Conservation (phyloP, 1,140 invertebrate species). For the Lasioglossum albipes region DNA sequence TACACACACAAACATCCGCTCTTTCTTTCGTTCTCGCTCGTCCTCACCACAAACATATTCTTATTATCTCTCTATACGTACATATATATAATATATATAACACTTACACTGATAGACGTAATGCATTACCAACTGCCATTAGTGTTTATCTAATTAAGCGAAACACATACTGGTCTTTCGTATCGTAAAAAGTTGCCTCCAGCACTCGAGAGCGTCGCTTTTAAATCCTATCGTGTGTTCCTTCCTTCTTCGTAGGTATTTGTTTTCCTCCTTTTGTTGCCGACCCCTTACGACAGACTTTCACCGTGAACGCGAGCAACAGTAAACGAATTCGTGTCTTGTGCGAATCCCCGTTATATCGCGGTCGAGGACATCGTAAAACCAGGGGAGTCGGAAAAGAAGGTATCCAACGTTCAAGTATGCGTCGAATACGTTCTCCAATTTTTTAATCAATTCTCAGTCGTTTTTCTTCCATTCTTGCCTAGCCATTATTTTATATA, state of each 20-base stretch:
- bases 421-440: too few relatives aligned
- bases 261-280: conserved; percentile 9
- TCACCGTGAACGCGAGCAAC: conserved; percentile 9
- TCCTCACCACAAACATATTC: conserved; percentile 9
- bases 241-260: conserved; percentile 3
- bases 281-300: conserved; percentile 25
- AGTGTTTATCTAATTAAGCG: conserved; percentile 29
- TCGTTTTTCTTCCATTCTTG: too few relatives aligned
- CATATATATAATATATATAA: conserved; percentile 8
- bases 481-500: too few relatives aligned
- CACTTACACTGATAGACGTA: conserved; percentile 34
- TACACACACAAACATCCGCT: too few relatives aligned
- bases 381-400: neutral
- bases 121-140: conserved; percentile 38
- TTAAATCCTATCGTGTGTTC: too few relatives aligned
- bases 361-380: conserved; percentile 9
- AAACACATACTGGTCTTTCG: conserved; percentile 29
- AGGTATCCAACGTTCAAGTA: neutral
- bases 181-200: conserved; percentile 19
- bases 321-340: neutral
- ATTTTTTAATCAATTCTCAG: too few relatives aligned
- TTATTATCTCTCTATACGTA: conserved; percentile 14
- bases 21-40: neutral
- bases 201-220: neutral
- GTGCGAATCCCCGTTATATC: conserved; percentile 1